Evolutionary conservation across 2,888 invertebrate genomes (phyloP), one percentile per base, ranked within the genome.

Genomic region (Seira ritae): DNA sequence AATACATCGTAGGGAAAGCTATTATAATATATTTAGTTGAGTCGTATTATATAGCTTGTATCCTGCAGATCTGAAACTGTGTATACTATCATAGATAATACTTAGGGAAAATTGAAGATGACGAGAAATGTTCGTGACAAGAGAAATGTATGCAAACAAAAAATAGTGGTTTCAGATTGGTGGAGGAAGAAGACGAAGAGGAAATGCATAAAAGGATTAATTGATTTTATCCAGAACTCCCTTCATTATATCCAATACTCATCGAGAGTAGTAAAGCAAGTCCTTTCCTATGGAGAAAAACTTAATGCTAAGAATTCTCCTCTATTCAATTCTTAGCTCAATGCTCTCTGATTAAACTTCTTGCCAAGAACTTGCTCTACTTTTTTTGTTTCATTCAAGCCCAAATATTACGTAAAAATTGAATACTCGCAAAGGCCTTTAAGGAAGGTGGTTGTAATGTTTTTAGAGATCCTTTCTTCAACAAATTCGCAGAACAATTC

Each of bases 101-200:
- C n/a, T n/a, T n/a, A 50, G 17, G 50, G 50, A 50, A n/a, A 2
- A 50, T 50, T 50, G 17, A 50, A 50, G 50, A 50, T 50, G 50
- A 50, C 50, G 50, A 50, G 50, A 50, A 50, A 50, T 50, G 50
- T 50, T 50, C 50, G 50, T 50, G 50, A 50, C 50, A n/a, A 50
- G 50, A 50, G 50, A 50, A 50, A 50, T 50, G 50, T 50, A 50
- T 50, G 50, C 50, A 50, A 50, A 50, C 15, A n/a, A n/a, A 50
- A 50, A 50, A 65, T 12, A 22, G 8, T 65, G 20, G 23, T 65
- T 24, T 68, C 31, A 15, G n/a, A 68, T 68, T 37, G 31, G 19
- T 19, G 1, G 73, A 55, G 73, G 20, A 42, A 73, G n/a, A 60
- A 62, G 55, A 60, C 19, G 31, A 20, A 70, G 22, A 60, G 66